Percentiles rank a stretch among this genome's conserved stretches.
phyloP scores from a whole-genome alignment of 2,113 vertebrate genomes.

The Spheniscus mendiculus region DNA sequence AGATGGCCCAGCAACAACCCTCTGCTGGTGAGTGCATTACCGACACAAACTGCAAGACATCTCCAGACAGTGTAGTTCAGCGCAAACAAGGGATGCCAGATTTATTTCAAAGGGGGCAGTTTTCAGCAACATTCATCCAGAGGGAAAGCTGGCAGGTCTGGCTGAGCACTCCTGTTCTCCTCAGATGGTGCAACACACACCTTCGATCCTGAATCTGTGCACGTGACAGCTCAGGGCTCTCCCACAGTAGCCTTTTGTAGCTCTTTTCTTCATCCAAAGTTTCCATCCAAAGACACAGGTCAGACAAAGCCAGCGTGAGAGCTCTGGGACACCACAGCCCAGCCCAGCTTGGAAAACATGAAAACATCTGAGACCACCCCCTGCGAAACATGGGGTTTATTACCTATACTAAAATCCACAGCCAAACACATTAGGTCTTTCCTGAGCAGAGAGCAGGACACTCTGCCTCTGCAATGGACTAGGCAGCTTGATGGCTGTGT shows the following conservation, averaged over 20 bases:
- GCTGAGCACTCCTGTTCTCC: neutral
- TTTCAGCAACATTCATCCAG: neutral
- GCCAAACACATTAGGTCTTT: neutral
- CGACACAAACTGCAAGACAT: neutral
- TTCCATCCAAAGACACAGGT: neutral
- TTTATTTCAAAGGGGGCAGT: neutral
- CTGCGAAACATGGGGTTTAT: neutral
- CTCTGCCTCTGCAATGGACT: neutral
- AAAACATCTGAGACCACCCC: neutral
- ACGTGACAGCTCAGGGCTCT: neutral
- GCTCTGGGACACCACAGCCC: neutral
- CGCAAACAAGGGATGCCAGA: neutral
- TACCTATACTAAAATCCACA: neutral
- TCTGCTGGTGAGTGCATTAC: neutral
- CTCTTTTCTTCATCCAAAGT: neutral
- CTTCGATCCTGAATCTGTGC: neutral
- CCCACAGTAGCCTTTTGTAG: neutral
- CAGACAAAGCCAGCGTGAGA: neutral
- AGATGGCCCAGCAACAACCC: neutral
- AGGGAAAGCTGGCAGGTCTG: neutral
- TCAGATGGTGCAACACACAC: neutral
- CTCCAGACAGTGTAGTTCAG: neutral
- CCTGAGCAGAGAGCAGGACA: neutral
- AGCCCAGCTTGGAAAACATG: rapidly evolving
- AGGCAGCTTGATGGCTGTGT: neutral